These are phyloP conservation scores for Taurulus bubalis DNA, from an alignment of 2,113 vertebrate species.

Conservation along the genomic window DNA sequence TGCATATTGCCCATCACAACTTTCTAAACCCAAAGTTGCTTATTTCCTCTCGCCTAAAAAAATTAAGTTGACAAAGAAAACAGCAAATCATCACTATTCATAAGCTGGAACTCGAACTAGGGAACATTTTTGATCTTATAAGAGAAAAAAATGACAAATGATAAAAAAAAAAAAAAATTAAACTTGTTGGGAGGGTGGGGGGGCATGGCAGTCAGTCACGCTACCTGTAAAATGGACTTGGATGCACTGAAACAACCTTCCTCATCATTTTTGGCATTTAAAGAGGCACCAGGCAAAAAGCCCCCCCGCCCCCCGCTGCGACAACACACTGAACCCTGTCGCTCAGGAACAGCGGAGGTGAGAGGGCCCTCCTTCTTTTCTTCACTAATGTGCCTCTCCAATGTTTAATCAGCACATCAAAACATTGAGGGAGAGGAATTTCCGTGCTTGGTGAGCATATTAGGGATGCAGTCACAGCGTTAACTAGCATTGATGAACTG, in stretches of 20 bases:
- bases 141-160: neutral
- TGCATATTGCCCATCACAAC: neutral
- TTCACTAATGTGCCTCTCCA: slow-evolving; percentile 84
- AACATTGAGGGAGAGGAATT: slow-evolving; percentile 92
- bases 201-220: slow-evolving; percentile 24
- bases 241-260: slow-evolving; percentile 38
- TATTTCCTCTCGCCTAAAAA: neutral
- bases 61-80: neutral
- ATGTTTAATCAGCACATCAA: slow-evolving; percentile 87
- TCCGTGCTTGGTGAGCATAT: slow-evolving; percentile 95
- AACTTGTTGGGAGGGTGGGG: neutral
- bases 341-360: slow-evolving; percentile 66
- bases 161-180: neutral
- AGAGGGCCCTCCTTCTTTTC: slow-evolving; percentile 85
- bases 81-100: neutral
- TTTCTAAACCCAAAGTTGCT: neutral
- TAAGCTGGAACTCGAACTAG: neutral
- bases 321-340: slow-evolving; percentile 61
- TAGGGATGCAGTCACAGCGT: slow-evolving; percentile 98
- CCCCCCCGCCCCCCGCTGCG: neutral
- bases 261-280: slow-evolving; percentile 44
- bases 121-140: neutral
- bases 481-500: slow-evolving; percentile 99
- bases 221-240: slow-evolving; percentile 37
- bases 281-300: neutral